Evolutionary conservation across 2,113 vertebrate species (phyloP), one percentile per base, ranked within the genome.

Genomic region (Esox niger): DNA sequence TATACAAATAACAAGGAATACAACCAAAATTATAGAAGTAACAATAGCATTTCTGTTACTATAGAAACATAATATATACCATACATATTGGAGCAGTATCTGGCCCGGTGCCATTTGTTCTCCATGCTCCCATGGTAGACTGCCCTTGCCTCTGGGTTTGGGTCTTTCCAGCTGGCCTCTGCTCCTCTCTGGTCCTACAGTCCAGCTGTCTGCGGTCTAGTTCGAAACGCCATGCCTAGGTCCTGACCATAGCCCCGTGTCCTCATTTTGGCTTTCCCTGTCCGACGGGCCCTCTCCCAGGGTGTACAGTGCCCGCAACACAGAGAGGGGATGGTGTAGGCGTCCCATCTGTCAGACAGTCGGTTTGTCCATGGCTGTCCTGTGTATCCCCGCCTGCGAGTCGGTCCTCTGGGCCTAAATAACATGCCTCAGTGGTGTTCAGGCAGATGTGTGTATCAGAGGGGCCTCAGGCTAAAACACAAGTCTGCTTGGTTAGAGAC

Each of bases 151-250:
- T 13, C 9, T 2, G 56, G 56, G 26, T 58, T 29, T 9, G 11
- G 7, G 10, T 33, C 2, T 32, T 23, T 63, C 33, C 71, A 74
- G 71, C 60, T 68, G 58, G 62, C 30, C 21, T 20, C 0, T 31
- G 15, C 58, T 47, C 21, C 57, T 23, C 63, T 43, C 38, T 43
- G 38, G 11, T 43, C 38, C 38, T 15, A 43, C 38, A 43, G 38
- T 26, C 43, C 73, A 66, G 70, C 66, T 59, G 64, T 43, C 68
- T 55, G 57, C 69, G 68, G 56, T 58, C 58, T 43, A 15, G 38
- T 43, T 43, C 17, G 38, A 15, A 43, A 43, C 3, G 13, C 62
- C 61, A 0, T 58, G 38, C 57, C 15, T 15, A 38, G 30, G 54
- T 43, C 32, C 43, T 64, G 55, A 66, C 38, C 31, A 25, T 54